Percentiles rank a stretch among this genome's conserved stretches.
Conservation (phyloP, 2,888 invertebrate genomes). For the Ophion ventricosus region DNA sequence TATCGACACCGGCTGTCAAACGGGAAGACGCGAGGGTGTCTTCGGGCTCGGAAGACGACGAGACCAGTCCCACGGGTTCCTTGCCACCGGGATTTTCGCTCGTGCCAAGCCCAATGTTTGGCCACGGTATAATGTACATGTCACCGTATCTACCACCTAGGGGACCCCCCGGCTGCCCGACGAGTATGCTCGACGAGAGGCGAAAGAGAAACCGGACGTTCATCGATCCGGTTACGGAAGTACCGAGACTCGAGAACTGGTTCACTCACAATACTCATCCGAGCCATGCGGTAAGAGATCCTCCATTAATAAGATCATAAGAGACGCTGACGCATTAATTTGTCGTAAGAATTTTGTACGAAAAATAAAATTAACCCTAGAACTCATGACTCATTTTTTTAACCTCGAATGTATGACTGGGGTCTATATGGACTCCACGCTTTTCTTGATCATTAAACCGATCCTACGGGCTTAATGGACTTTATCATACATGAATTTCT, state of each 20-base stretch:
- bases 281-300: constrained; percentile 88
- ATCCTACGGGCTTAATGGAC: too few species aligned
- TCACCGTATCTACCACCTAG: constrained; percentile 91
- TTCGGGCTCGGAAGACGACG: constrained; percentile 85
- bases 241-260: constrained; percentile 97
- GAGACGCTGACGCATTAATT: constrained; percentile 58
- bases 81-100: constrained; percentile 89
- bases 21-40: constrained; percentile 80
- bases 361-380: neutral
- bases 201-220: constrained; percentile 98
- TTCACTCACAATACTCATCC: constrained; percentile 99
- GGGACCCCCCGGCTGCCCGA: constrained; percentile 79
- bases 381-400: too few species aligned
- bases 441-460: too few species aligned
- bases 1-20: constrained; percentile 78
- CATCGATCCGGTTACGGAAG: constrained; percentile 99
- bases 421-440: too few species aligned
- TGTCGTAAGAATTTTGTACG: constrained; percentile 44
- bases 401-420: too few species aligned
- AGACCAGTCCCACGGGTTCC: constrained; percentile 83
- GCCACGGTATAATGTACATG: constrained; percentile 96
- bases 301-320: constrained; percentile 7
- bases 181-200: constrained; percentile 90
- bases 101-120: constrained; percentile 94
- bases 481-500: too few species aligned